Conservation (phyloP, 35 echinoderm and acorn worm genomes). For the Amphiura filiformis region DNA sequence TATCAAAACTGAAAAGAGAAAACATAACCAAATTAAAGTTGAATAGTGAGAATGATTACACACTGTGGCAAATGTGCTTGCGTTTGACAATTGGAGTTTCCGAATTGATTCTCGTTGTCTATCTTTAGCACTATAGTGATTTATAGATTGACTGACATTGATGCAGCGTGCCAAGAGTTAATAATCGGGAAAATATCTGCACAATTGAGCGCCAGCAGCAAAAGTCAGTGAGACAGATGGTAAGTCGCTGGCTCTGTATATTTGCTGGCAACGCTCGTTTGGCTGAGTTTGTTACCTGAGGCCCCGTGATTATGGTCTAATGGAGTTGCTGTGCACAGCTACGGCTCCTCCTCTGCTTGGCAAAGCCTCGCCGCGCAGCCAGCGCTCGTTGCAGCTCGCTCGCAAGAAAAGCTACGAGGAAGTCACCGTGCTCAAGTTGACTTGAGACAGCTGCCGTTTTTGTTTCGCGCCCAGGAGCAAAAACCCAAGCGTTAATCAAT, state of each 20-base stretch:
- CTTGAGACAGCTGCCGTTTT: constrained; percentile 13
- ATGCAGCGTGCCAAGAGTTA: not conserved
- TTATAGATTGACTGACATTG: not conserved
- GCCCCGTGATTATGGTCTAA: constrained; percentile 6
- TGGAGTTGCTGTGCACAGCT: not conserved
- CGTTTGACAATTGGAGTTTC: not conserved
- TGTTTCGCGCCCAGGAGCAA: constrained; percentile 12
- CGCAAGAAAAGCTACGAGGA: constrained; percentile 5
- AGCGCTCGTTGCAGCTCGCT: not conserved
- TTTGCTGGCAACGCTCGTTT: constrained; percentile 5
- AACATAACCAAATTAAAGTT: not conserved
- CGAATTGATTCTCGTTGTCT: constrained; percentile 6
- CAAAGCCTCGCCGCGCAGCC: not conserved
- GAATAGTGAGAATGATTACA: not conserved
- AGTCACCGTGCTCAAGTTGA: constrained; percentile 2
- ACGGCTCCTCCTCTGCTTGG: not conserved
- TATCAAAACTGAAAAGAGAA: not conserved
- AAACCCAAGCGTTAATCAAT: constrained; percentile 14
- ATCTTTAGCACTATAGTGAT: not conserved
- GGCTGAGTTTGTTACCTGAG: constrained; percentile 5
- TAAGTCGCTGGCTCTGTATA: constrained; percentile 7
- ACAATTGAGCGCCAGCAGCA: constrained; percentile 9
- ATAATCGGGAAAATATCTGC: constrained; percentile 14
- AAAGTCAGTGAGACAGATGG: constrained; percentile 10
- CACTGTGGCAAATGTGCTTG: not conserved